phyloP scores from a whole-genome alignment of 2,888 invertebrate species.

The Ennomos quercinarius region DNA sequence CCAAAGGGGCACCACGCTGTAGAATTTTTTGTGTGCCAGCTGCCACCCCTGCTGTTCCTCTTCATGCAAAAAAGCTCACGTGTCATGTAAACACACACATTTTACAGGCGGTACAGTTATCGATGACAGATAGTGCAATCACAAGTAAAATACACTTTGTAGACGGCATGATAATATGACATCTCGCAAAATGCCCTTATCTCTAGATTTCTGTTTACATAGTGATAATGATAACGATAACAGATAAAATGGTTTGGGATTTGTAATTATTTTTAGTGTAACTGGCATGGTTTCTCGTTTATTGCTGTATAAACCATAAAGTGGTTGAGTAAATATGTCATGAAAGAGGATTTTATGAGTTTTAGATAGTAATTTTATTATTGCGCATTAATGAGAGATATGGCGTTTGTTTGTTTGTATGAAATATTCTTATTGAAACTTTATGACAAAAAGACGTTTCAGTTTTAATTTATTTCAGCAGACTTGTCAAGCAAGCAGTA shows the following conservation, averaged over 20 bases:
- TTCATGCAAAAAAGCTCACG: slow-evolving; percentile 1
- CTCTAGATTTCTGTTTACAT: slow-evolving; percentile 65
- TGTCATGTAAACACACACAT: slow-evolving; percentile 38
- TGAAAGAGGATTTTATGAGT: slow-evolving; percentile 14
- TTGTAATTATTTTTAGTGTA: slow-evolving; percentile 66
- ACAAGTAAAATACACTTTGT: slow-evolving; percentile 68
- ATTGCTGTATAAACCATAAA: slow-evolving; percentile 33
- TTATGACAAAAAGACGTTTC: no score
- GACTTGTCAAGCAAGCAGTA: no score
- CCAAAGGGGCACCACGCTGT: no score
- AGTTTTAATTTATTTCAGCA: no score
- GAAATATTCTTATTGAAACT: no score
- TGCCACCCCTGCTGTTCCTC: background rate
- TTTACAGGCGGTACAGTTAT: slow-evolving; percentile 51
- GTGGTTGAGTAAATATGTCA: slow-evolving; percentile 25
- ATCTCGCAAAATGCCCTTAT: slow-evolving; percentile 70
- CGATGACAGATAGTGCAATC: slow-evolving; percentile 65
- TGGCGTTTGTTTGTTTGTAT: slow-evolving; percentile 1
- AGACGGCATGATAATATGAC: slow-evolving; percentile 65
- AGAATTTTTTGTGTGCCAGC: no score
- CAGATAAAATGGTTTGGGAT: slow-evolving; percentile 60
- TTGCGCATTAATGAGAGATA: background rate
- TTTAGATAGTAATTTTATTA: slow-evolving; percentile 12
- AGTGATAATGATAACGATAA: slow-evolving; percentile 61
- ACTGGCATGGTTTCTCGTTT: slow-evolving; percentile 35